A percentile compares a stretch with the other conserved stretches of the same genome.
phyloP scores from a whole-genome alignment of 2,113 vertebrate genomes.

The Oreochromis aureus region DNA sequence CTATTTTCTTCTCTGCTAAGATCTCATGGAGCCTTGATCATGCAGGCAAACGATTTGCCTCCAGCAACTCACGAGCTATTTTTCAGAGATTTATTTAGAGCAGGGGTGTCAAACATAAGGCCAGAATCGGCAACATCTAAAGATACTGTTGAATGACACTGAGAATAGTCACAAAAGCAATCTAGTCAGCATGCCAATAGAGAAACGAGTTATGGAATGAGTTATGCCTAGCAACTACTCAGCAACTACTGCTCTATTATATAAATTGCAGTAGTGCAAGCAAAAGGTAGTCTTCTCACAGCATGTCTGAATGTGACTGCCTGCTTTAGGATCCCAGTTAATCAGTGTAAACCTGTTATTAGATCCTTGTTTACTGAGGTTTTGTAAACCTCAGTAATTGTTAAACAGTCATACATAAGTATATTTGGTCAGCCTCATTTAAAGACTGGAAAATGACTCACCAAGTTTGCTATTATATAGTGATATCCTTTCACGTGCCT shows the following conservation, averaged over 20 bases:
- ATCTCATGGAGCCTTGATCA: background rate
- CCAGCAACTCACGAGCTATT: background rate
- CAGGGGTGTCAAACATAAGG: background rate
- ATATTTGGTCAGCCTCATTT: background rate
- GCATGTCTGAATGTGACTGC: background rate
- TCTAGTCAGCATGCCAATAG: background rate
- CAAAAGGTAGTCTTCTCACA: background rate
- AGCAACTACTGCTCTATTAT: background rate
- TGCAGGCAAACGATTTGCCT: background rate
- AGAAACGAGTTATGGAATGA: background rate
- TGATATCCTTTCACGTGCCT: conserved; percentile 96
- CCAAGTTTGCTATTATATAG: conserved; percentile 96
- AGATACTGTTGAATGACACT: background rate
- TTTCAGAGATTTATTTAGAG: background rate
- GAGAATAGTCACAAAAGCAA: background rate
- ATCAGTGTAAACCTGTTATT: background rate
- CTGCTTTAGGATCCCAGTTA: background rate
- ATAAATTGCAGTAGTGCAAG: background rate
- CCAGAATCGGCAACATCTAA: background rate
- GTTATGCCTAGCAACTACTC: background rate
- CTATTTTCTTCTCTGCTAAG: background rate
- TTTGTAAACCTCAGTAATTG: background rate
- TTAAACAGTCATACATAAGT: background rate
- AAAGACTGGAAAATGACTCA: conserved; percentile 62
- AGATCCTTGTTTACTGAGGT: background rate